These are phyloP conservation scores for Novumbra hubbsi DNA, from an alignment of 2,797 vertebrate species.

Conservation along the genomic window DNA sequence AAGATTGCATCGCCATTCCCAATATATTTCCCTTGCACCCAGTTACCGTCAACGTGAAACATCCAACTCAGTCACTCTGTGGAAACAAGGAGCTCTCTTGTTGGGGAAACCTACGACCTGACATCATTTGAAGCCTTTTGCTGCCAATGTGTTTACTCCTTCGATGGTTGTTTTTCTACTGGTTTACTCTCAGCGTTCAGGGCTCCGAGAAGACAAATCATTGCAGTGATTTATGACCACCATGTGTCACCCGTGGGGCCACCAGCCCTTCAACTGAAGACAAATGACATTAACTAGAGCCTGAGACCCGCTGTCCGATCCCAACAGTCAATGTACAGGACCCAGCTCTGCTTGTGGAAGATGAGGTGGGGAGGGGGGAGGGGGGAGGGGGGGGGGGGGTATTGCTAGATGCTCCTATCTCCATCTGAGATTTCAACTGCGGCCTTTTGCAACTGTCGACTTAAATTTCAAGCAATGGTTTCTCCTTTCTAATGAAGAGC, in stretches of 20 bases:
- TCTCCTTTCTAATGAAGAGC: constrained; percentile 37
- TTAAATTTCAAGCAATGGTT: constrained; percentile 39
- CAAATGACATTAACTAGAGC: constrained; percentile 23
- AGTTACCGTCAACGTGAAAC: neutral
- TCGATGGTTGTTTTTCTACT: neutral
- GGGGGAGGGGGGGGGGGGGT: too few species aligned
- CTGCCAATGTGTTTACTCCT: neutral
- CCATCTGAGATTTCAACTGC: neutral
- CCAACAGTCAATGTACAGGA: neutral
- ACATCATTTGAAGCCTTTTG: neutral
- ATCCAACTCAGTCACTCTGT: neutral
- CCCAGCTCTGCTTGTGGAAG: neutral
- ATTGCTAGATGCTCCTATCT: neutral
- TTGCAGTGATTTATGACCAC: constrained; percentile 5
- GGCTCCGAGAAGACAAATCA: constrained; percentile 6
- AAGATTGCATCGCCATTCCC: neutral
- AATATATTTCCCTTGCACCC: neutral
- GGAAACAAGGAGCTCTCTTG: neutral
- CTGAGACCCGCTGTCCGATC: constrained; percentile 7
- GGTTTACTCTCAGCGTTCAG: neutral
- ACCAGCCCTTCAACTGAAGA: constrained; percentile 9
- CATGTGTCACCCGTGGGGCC: neutral
- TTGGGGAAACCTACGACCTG: neutral
- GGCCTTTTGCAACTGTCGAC: constrained; percentile 37
- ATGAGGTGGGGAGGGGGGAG: too few species aligned